These are phyloP conservation scores for Poecilia latipinna DNA, from an alignment of 2,113 vertebrate genomes.

Conservation along the genomic window DNA sequence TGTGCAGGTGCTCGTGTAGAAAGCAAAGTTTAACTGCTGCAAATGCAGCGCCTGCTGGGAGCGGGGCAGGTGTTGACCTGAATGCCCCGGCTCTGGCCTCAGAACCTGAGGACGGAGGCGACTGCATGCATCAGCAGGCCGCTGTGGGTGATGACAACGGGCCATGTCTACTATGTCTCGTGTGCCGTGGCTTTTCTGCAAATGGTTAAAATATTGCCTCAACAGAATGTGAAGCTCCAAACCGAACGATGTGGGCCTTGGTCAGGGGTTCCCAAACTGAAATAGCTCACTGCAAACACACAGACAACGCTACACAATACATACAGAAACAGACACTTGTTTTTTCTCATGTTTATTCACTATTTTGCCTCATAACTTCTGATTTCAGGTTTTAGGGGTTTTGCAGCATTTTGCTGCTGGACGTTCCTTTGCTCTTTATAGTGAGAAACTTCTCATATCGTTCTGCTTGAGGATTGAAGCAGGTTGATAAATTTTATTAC, in stretches of 20 bases:
- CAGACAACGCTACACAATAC: too few relatives aligned
- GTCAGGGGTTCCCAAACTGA: neutral
- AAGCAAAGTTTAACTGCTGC: slow-evolving; percentile 22
- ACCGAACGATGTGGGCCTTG: slow-evolving; percentile 4
- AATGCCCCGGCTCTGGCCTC: slow-evolving; percentile 62
- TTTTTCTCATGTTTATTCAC: too few relatives aligned
- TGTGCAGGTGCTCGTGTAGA: slow-evolving; percentile 9
- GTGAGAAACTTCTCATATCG: too few relatives aligned
- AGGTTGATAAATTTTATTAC: too few relatives aligned
- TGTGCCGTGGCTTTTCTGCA: slow-evolving; percentile 30
- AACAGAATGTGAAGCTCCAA: slow-evolving; percentile 19
- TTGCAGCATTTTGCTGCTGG: too few relatives aligned
- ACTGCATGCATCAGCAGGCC: slow-evolving; percentile 18
- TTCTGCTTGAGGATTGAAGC: too few relatives aligned
- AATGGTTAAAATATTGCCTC: slow-evolving; percentile 21
- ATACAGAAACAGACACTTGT: too few relatives aligned
- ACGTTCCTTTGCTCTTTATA: too few relatives aligned
- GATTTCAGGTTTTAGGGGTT: too few relatives aligned
- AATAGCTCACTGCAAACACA: too few relatives aligned
- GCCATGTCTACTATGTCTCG: slow-evolving; percentile 44
- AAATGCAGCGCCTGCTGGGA: slow-evolving; percentile 23
- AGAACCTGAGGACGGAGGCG: slow-evolving; percentile 69
- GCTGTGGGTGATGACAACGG: slow-evolving; percentile 63
- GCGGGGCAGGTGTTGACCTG: slow-evolving; percentile 59
- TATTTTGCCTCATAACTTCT: too few relatives aligned